Conservation (phyloP, 2,797 vertebrate species). For the Kryptopterus vitreolus region DNA sequence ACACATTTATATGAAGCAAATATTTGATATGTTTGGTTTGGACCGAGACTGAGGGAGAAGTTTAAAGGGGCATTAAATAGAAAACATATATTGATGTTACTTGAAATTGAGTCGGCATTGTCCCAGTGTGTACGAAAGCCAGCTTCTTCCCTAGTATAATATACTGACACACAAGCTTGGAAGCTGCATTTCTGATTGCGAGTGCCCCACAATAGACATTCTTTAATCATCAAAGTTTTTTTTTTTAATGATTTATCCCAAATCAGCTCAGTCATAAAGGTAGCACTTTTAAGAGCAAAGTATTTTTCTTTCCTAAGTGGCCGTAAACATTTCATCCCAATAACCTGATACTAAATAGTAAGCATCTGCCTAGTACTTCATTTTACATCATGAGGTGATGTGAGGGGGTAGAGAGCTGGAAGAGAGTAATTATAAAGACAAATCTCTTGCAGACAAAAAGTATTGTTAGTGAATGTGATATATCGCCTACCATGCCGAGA, state of each 20-base stretch:
- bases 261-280: neutral
- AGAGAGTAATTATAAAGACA: conserved; percentile 13
- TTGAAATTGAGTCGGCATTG: too few relatives aligned
- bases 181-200: too few relatives aligned
- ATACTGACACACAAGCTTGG: too few relatives aligned
- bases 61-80: too few relatives aligned
- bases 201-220: neutral
- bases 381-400: neutral
- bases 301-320: conserved; percentile 15
- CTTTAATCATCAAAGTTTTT: neutral
- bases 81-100: too few relatives aligned
- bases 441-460: conserved; percentile 41
- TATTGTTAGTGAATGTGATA: conserved; percentile 51
- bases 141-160: too few relatives aligned
- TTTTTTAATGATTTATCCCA: conserved; percentile 35
- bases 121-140: too few relatives aligned
- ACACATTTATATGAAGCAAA: too few relatives aligned
- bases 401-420: conserved; percentile 7
- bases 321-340: conserved; percentile 13
- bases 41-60: too few relatives aligned
- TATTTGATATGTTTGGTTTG: too few relatives aligned
- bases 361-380: conserved; percentile 18
- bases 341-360: conserved; percentile 27
- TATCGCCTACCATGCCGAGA: conserved; percentile 42
- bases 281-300: conserved; percentile 24